phyloP scores from a whole-genome alignment of 2,113 vertebrate genomes.

The Mustelus asterias region DNA sequence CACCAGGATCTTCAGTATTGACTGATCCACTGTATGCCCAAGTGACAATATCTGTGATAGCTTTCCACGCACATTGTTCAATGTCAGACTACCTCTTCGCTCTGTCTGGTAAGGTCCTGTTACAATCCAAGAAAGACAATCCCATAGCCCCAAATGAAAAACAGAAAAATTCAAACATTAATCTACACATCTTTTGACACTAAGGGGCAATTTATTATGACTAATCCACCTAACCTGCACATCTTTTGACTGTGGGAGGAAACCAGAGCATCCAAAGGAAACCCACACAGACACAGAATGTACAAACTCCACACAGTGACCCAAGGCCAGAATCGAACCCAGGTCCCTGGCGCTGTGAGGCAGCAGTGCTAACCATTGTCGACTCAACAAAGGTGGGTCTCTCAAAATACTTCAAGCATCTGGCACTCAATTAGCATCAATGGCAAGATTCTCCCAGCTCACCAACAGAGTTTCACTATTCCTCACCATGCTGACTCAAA shows the following conservation, averaged over 20 bases:
- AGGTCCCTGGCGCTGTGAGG: no score
- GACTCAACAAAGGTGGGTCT: neutral
- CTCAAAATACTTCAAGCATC: neutral
- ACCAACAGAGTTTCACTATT: neutral
- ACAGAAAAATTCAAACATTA: neutral
- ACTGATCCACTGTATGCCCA: neutral
- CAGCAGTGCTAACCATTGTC: no score
- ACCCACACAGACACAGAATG: no score
- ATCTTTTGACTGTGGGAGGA: no score
- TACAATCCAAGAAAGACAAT: neutral
- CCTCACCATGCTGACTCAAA: neutral
- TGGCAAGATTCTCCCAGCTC: no score
- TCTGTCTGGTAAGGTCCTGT: neutral
- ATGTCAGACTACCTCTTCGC: neutral
- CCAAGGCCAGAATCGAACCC: no score
- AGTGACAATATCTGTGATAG: neutral
- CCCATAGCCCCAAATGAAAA: neutral
- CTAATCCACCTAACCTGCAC: no score
- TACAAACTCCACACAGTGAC: no score
- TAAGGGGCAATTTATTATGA: no score
- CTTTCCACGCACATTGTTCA: neutral
- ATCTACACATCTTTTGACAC: no score
- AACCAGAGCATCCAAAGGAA: no score
- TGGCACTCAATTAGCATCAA: no score
- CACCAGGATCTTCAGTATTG: neutral